Evolutionary conservation across 2,113 vertebrate species (phyloP).

Genomic region (Chionomys nivalis): DNA sequence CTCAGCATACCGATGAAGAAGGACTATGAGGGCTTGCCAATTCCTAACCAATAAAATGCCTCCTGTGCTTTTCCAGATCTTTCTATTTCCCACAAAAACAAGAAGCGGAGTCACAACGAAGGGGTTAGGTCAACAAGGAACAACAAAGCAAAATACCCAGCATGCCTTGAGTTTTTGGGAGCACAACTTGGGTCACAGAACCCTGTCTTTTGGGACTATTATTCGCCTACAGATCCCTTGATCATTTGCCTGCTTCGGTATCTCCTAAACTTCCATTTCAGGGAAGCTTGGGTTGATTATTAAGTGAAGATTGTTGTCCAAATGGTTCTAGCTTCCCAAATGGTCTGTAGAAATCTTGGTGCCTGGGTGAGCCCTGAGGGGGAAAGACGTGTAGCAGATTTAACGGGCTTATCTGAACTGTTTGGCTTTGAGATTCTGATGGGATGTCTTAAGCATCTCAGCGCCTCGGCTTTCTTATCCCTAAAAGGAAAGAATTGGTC

Average conservation of each 20-base stretch:
- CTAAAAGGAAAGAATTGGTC: not conserved
- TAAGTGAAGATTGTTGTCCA: constrained; percentile 30
- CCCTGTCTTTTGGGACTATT: not conserved
- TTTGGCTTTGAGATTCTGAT: not conserved
- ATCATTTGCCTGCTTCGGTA: not conserved
- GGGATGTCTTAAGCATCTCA: not conserved
- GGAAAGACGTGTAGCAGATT: not conserved
- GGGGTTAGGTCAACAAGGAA: not conserved
- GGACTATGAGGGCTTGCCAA: constrained; percentile 61
- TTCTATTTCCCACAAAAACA: constrained; percentile 65
- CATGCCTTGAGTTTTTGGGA: not conserved
- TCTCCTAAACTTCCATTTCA: constrained; percentile 42
- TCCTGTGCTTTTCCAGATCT: constrained; percentile 60
- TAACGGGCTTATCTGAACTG: not conserved
- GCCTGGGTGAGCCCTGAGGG: not conserved
- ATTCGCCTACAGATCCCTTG: not conserved
- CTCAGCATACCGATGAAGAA: constrained; percentile 65
- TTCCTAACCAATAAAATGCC: constrained; percentile 72
- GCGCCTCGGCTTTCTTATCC: not conserved
- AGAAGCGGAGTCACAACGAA: constrained; percentile 28
- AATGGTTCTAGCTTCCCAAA: constrained; percentile 24
- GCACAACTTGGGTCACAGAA: not conserved
- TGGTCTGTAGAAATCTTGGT: not conserved
- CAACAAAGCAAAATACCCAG: constrained; percentile 36
- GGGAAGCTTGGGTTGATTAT: constrained; percentile 1